Conservation (phyloP, 2,797 vertebrate species). For the Sternarchorhynchus goeldii region DNA sequence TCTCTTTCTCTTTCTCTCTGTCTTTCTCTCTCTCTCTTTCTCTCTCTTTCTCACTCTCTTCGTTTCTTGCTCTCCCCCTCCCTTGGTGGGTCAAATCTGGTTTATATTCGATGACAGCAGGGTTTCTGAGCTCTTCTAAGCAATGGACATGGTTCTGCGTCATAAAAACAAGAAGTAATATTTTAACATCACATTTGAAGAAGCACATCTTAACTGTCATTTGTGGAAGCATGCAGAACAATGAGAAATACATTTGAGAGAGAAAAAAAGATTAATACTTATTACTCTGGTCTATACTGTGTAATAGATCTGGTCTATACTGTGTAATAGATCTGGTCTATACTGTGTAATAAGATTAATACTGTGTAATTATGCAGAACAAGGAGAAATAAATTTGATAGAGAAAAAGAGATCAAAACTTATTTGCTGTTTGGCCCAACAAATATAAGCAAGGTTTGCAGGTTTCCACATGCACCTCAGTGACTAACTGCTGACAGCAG, state of each 20-base stretch:
- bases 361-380: background rate
- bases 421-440: background rate
- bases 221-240: background rate
- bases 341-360: too few species aligned
- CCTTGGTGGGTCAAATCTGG: conserved; percentile 42
- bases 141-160: conserved; percentile 22
- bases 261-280: background rate
- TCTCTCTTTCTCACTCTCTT: background rate
- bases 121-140: conserved; percentile 27
- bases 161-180: conserved; percentile 28
- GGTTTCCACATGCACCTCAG: too few species aligned
- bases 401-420: background rate
- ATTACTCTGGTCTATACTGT: too few species aligned
- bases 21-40: background rate
- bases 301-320: too few species aligned
- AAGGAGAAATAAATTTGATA: background rate
- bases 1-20: background rate
- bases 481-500: too few species aligned
- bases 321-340: too few species aligned
- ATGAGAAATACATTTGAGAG: background rate
- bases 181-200: conserved; percentile 18
- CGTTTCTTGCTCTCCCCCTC: conserved; percentile 18
- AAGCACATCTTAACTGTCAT: conserved; percentile 3
- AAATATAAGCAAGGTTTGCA: background rate
- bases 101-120: conserved; percentile 41